Evolutionary conservation across 2,797 vertebrate species (phyloP).

Genomic region (Antennarius maculatus): DNA sequence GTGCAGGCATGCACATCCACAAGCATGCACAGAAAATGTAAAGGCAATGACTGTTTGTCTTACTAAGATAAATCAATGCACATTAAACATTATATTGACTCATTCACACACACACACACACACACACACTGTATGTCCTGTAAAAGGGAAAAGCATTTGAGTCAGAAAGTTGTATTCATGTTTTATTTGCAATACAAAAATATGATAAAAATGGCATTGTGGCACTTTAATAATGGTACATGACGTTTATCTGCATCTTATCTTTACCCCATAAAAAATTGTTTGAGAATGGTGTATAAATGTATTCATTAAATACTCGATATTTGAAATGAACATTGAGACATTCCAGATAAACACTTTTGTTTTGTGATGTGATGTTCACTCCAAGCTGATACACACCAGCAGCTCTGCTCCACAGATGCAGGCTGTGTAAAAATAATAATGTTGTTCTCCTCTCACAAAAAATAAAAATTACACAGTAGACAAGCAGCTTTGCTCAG

Average conservation of each 20-base stretch:
- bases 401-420: slow-evolving; percentile 19
- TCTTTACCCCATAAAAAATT: background rate
- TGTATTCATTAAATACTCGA: too few relatives aligned
- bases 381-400: slow-evolving; percentile 14
- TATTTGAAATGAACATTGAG: background rate
- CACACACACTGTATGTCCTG: background rate
- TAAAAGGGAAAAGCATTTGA: too few relatives aligned
- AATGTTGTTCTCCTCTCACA: slow-evolving; percentile 46
- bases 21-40: slow-evolving; percentile 10
- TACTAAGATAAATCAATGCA: background rate
- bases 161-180: too few relatives aligned
- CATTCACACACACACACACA: too few relatives aligned
- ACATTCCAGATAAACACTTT: background rate
- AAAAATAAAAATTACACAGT: slow-evolving; percentile 59
- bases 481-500: slow-evolving; percentile 45
- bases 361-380: background rate
- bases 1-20: slow-evolving; percentile 30
- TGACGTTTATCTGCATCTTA: background rate
- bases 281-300: background rate
- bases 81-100: background rate
- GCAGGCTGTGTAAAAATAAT: slow-evolving; percentile 9
- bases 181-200: background rate
- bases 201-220: too few relatives aligned
- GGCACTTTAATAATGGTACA: background rate
- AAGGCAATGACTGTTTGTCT: slow-evolving; percentile 9